Percentiles rank a stretch among this genome's conserved stretches.
Conservation (phyloP, 1,140 invertebrate genomes). For the Hylaeus volcanicus region DNA sequence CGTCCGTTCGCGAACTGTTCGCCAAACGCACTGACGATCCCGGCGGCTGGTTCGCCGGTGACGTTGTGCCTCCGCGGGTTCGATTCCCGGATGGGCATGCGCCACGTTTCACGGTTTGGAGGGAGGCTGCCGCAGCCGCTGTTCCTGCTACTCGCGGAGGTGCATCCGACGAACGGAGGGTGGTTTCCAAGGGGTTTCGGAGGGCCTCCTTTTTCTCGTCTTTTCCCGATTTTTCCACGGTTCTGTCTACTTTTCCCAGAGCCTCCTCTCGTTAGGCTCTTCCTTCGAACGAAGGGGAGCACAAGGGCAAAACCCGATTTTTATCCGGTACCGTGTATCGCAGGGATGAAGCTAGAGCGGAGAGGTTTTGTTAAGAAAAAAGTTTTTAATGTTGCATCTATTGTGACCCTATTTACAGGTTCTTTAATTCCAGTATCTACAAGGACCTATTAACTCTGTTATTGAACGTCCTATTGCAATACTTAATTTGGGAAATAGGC, state of each 20-base stretch:
- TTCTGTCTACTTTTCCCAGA: conserved; percentile 1
- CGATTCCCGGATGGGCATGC: conserved; percentile 72
- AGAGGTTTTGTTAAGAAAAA: too few species aligned
- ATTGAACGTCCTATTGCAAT: too few species aligned
- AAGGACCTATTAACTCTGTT: too few species aligned
- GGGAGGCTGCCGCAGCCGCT: conserved; percentile 36
- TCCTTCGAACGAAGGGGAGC: too few species aligned
- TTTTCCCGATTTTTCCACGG: conserved; percentile 2
- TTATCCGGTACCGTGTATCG: too few species aligned
- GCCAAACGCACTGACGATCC: conserved; percentile 79
- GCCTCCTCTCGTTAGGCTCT: not conserved
- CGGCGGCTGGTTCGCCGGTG: conserved; percentile 75
- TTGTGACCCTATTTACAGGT: too few species aligned
- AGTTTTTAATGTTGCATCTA: too few species aligned
- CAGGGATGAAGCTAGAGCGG: too few species aligned
- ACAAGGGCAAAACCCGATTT: too few species aligned
- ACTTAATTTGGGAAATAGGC: too few species aligned
- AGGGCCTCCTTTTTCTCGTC: conserved; percentile 19
- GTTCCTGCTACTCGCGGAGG: conserved; percentile 46
- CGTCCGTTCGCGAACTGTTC: conserved; percentile 80
- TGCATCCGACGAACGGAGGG: conserved; percentile 50
- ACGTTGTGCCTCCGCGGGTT: conserved; percentile 73
- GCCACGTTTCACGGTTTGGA: conserved; percentile 64
- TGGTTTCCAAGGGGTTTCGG: conserved; percentile 27
- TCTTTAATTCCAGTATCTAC: too few species aligned